phyloP scores from a whole-genome alignment of 1,140 invertebrate species.

The Lordiphosa stackelbergi region DNA sequence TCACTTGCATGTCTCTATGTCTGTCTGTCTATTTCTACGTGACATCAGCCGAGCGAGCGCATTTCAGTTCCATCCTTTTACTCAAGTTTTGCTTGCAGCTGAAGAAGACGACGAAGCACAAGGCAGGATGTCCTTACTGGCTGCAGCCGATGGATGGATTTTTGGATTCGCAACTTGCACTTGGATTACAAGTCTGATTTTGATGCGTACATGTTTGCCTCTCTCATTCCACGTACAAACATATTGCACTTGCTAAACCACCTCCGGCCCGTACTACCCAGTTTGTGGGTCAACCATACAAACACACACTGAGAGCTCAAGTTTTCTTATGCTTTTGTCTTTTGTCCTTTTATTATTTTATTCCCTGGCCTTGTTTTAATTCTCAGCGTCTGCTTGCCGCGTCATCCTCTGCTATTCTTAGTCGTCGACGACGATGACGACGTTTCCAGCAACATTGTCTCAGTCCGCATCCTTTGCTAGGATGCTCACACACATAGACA shows the following conservation, averaged over 20 bases:
- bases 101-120: slow-evolving; percentile 24
- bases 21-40: slow-evolving; percentile 60
- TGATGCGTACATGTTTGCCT: slow-evolving; percentile 69
- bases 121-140: slow-evolving; percentile 32
- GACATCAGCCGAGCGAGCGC: slow-evolving; percentile 63
- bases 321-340: slow-evolving; percentile 74
- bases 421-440: slow-evolving; percentile 29
- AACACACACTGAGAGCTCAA: slow-evolving; percentile 36
- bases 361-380: slow-evolving; percentile 74
- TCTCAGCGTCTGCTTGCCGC: slow-evolving; percentile 69
- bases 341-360: slow-evolving; percentile 75
- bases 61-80: slow-evolving; percentile 28
- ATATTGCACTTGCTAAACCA: slow-evolving; percentile 34
- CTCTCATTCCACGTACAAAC: slow-evolving; percentile 14
- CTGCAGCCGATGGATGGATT: slow-evolving; percentile 70
- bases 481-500: slow-evolving; percentile 36
- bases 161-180: slow-evolving; percentile 75
- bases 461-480: slow-evolving; percentile 51
- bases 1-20: slow-evolving; percentile 73
- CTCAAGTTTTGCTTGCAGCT: slow-evolving; percentile 36
- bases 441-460: slow-evolving; percentile 47
- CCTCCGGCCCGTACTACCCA: slow-evolving; percentile 14
- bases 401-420: slow-evolving; percentile 55
- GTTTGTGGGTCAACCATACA: slow-evolving; percentile 55
- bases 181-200: slow-evolving; percentile 76